Conservation (phyloP, 2,888 invertebrate genomes). For the Callimorpha dominula region DNA sequence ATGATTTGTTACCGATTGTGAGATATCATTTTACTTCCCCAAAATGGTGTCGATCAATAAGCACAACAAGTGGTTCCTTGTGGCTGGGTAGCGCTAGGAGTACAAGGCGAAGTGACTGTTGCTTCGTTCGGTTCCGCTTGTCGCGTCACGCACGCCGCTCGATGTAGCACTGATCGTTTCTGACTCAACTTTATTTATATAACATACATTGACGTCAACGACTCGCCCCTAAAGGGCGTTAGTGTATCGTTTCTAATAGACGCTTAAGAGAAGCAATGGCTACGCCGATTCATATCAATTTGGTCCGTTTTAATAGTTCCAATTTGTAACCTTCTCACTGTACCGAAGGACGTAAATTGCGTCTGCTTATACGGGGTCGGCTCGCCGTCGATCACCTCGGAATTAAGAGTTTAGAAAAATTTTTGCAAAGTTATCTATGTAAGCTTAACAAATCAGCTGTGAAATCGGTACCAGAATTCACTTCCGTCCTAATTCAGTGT, state of each 20-base stretch:
- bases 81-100: constrained; percentile 75
- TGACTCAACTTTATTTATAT: constrained; percentile 54
- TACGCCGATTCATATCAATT: constrained; percentile 86
- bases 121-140: constrained; percentile 66
- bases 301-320: constrained; percentile 86
- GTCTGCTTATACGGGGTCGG: constrained; percentile 72
- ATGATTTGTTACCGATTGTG: constrained; percentile 68
- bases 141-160: constrained; percentile 42
- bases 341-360: constrained; percentile 75
- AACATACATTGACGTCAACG: constrained; percentile 64
- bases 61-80: constrained; percentile 58
- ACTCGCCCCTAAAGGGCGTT: constrained; percentile 74
- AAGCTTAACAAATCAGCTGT: constrained; percentile 86
- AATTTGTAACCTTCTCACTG: constrained; percentile 83
- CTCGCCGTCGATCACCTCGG: constrained; percentile 67
- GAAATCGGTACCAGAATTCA: constrained; percentile 86
- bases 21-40: constrained; percentile 82
- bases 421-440: constrained; percentile 83
- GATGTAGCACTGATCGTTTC: constrained; percentile 46
- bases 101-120: constrained; percentile 63
- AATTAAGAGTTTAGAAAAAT: constrained; percentile 77
- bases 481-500: constrained; percentile 87
- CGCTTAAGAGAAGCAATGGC: constrained; percentile 83
- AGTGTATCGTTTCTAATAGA: constrained; percentile 81
- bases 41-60: constrained; percentile 77